A percentile compares a stretch with the other conserved stretches of the same genome.
phyloP scores from a whole-genome alignment of 1,140 invertebrate genomes.

The Pissodes strobi region DNA sequence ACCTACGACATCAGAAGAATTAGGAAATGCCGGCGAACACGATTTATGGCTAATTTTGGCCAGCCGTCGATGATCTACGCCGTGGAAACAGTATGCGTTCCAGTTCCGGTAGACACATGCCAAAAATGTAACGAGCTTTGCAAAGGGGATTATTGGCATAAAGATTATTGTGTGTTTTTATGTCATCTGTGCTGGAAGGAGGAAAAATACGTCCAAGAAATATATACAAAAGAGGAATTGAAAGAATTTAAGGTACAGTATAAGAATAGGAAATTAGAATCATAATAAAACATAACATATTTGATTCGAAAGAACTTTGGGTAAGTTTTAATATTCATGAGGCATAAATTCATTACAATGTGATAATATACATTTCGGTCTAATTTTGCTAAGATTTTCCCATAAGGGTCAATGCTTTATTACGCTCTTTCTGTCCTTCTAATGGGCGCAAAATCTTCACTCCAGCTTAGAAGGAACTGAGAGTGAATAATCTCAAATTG shows the following conservation, averaged over 20 bases:
- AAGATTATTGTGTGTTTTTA: constrained; percentile 40
- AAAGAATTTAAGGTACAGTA: constrained; percentile 44
- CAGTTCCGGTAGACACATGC: constrained; percentile 40
- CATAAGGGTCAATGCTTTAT: no score
- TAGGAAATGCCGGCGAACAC: constrained; percentile 37
- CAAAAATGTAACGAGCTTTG: constrained; percentile 42
- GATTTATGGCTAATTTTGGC: constrained; percentile 40
- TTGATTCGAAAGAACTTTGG: no score
- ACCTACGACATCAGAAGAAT: constrained; percentile 35
- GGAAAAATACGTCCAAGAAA: constrained; percentile 34
- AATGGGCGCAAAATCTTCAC: no score
- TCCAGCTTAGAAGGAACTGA: no score
- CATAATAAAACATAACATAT: background rate
- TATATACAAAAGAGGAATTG: constrained; percentile 36
- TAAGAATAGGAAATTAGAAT: background rate
- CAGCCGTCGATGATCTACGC: constrained; percentile 33
- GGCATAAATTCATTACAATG: no score
- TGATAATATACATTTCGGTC: no score
- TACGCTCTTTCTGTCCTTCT: no score
- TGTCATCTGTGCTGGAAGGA: constrained; percentile 46
- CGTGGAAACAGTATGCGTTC: constrained; percentile 43
- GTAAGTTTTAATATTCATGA: no score
- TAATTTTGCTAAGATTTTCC: no score
- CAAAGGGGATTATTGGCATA: constrained; percentile 47
- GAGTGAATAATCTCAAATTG: no score